A percentile compares a stretch with the other conserved stretches of the same genome.
phyloP scores from a whole-genome alignment of 1,140 invertebrate genomes.

The Caerostris darwini region DNA sequence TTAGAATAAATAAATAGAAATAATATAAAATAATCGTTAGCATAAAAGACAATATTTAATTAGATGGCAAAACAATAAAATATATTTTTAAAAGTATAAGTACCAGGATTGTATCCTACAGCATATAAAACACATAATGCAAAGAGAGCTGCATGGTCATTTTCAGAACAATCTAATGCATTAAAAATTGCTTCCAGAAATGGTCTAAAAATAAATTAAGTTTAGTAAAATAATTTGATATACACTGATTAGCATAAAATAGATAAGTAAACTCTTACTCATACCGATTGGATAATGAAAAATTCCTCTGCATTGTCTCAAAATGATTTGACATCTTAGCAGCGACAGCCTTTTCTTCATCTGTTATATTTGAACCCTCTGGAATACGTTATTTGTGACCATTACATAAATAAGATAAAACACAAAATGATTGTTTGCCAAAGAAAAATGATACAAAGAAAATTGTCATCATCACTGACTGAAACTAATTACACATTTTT shows the following conservation, averaged over 20 bases:
- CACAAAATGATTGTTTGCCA: neutral
- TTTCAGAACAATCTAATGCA: slow-evolving; percentile 89
- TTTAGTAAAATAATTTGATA: neutral
- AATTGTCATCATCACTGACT: too few relatives aligned
- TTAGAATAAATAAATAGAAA: too few relatives aligned
- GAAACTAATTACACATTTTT: too few relatives aligned
- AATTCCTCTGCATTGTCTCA: slow-evolving; percentile 79
- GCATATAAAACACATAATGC: slow-evolving; percentile 95
- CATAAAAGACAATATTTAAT: too few relatives aligned
- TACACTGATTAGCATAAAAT: neutral
- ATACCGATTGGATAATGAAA: slow-evolving; percentile 81
- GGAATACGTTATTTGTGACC: too few relatives aligned
- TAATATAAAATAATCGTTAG: too few relatives aligned
- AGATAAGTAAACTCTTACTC: neutral
- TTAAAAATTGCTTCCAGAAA: slow-evolving; percentile 94
- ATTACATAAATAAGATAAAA: neutral
- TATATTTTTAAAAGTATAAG: neutral
- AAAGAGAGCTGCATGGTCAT: slow-evolving; percentile 97
- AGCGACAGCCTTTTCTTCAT: slow-evolving; percentile 89
- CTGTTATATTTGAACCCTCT: slow-evolving; percentile 89
- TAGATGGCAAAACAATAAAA: neutral
- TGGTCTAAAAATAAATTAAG: slow-evolving; percentile 85
- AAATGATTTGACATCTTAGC: slow-evolving; percentile 78
- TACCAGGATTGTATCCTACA: slow-evolving; percentile 96
- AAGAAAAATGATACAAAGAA: too few relatives aligned